Conservation (phyloP, 2,888 invertebrate genomes). For the Agonopterix alstromeriana region DNA sequence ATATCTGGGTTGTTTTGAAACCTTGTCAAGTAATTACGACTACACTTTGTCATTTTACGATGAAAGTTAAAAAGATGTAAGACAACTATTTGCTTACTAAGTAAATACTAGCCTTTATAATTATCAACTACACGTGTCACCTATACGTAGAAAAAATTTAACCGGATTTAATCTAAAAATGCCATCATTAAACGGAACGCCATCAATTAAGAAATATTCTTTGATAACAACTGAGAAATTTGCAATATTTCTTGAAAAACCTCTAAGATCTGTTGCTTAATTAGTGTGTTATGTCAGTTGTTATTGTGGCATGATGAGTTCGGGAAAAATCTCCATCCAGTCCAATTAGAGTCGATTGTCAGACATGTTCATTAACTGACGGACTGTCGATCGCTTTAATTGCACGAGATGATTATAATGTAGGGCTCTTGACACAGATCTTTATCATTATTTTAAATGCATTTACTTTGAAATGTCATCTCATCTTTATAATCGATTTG, state of each 20-base stretch:
- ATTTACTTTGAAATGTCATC: too few species aligned
- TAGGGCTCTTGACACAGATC: too few species aligned
- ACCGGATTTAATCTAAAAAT: slow-evolving; percentile 1
- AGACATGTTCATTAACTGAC: slow-evolving; percentile 2
- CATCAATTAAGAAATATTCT: slow-evolving; percentile 5
- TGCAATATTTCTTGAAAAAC: slow-evolving; percentile 3
- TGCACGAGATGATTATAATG: too few species aligned
- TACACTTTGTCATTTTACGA: too few species aligned
- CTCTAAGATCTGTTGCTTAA: slow-evolving; percentile 8
- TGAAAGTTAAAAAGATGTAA: too few species aligned
- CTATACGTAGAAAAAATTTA: background rate
- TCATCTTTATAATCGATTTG: too few species aligned
- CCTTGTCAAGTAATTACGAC: too few species aligned
- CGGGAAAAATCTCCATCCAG: slow-evolving; percentile 4
- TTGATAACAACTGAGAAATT: slow-evolving; percentile 3
- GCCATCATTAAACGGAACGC: slow-evolving; percentile 3
- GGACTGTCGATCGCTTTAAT: background rate
- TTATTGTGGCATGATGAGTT: slow-evolving; percentile 3
- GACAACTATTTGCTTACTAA: too few species aligned
- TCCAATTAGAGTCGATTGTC: slow-evolving; percentile 6
- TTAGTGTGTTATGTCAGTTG: slow-evolving; percentile 5
- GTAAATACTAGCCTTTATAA: too few species aligned
- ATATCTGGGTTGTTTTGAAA: too few species aligned
- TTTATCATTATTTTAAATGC: too few species aligned
- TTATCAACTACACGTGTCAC: too few species aligned